Evolutionary conservation across 64 coral and sea anemone species (phyloP), one percentile per base, ranked within the genome.

Genomic region (Pachyseris speciosa): DNA sequence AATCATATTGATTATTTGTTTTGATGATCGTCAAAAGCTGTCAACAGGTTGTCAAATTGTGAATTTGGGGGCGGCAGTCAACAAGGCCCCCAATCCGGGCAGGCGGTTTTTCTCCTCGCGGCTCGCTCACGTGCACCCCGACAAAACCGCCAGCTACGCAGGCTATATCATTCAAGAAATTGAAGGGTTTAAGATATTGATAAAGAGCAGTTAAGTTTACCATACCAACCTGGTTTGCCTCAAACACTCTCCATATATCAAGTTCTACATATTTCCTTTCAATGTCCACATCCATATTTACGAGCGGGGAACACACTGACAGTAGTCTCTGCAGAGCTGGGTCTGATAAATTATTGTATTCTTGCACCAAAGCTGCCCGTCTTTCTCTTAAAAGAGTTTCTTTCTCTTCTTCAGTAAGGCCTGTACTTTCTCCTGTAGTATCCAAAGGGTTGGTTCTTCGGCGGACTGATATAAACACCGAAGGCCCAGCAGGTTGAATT

Each of bases 181-280:
- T n/a, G n/a, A n/a, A n/a, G n/a, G n/a, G n/a, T n/a, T n/a, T n/a
- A n/a, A n/a, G n/a, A n/a, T n/a, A n/a, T n/a, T n/a, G n/a, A n/a
- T n/a, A n/a, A n/a, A n/a, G n/a, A n/a, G n/a, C n/a, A n/a, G n/a
- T n/a, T n/a, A 69, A 7, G 74, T 12, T 9, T 38, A 24, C 43
- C 42, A 19, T 50, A 42, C 80, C 64, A 13, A 96, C 94, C 67
- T 83, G 39, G 58, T 96, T 96, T 30, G 74, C 17, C 5, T 93
- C 77, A 41, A 96, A 32, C 36, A 96, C 53, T 75, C 37, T 42
- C 22, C 50, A 25, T 1, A 97, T 85, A 74, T 97, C 71, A 44
- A 97, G 91, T 50, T 93, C 78, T 51, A 69, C 64, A 69, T 97
- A 97, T 86, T 97, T 97, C 9, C 26, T 42, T 25, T 85, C 84